A percentile compares a stretch with the other conserved stretches of the same genome.
These are phyloP conservation scores for Callinectes sapidus DNA, from an alignment of 2,888 invertebrate genomes.

Conservation along the genomic window DNA sequence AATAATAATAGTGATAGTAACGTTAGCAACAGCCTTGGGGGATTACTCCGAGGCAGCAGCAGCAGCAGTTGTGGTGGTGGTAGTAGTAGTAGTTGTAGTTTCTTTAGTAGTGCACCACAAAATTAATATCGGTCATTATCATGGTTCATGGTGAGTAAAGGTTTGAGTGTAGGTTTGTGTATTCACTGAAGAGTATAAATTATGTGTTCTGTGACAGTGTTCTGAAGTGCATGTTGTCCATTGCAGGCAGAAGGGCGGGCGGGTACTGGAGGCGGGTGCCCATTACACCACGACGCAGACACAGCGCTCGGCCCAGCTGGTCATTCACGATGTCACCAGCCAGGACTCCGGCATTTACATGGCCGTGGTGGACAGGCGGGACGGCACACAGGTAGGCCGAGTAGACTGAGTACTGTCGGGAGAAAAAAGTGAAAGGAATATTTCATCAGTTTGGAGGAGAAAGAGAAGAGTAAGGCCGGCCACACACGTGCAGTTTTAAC, in stretches of 20 bases:
- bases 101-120: too few relatives aligned
- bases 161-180: background rate
- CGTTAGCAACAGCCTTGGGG: too few relatives aligned
- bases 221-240: background rate
- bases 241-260: constrained; percentile 70
- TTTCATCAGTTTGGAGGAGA: too few relatives aligned
- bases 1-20: too few relatives aligned
- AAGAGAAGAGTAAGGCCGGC: too few relatives aligned
- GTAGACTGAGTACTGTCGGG: background rate
- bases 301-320: constrained; percentile 64
- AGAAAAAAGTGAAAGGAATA: too few relatives aligned
- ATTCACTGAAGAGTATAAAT: background rate
- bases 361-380: constrained; percentile 67
- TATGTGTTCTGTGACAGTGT: background rate
- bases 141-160: background rate
- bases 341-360: constrained; percentile 72
- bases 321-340: constrained; percentile 62
- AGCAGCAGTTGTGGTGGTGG: too few relatives aligned
- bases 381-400: constrained; percentile 66
- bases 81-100: too few relatives aligned
- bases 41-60: too few relatives aligned
- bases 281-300: constrained; percentile 65
- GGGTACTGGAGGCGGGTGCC: constrained; percentile 48
- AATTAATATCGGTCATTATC: too few relatives aligned
- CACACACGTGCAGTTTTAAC: too few relatives aligned